Conservation (phyloP, 2,113 vertebrate species). For the Oreochromis aureus region DNA sequence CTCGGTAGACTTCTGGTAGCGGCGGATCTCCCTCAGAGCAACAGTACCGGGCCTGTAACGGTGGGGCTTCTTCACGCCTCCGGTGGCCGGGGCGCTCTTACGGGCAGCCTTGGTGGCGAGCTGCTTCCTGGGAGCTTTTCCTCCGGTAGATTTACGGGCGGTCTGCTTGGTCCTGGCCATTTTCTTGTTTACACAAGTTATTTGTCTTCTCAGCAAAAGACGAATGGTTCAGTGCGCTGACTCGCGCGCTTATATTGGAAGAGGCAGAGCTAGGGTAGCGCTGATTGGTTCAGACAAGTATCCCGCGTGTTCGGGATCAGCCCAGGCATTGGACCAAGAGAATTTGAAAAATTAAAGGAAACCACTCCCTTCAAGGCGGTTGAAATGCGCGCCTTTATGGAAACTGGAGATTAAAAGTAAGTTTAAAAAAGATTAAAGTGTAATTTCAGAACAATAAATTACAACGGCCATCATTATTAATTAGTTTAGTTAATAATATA, state of each 20-base stretch:
- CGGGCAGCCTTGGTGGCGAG: not conserved
- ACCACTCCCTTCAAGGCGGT: not conserved
- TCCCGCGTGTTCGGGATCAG: not conserved
- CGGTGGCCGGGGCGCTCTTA: constrained; percentile 35
- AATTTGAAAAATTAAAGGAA: not conserved
- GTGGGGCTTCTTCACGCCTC: constrained; percentile 2
- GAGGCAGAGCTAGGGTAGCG: not conserved
- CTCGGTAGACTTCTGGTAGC: not conserved
- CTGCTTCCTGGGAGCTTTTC: constrained; percentile 40
- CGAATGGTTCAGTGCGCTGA: rapidly evolving
- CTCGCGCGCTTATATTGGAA: not conserved
- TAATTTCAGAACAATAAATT: not conserved
- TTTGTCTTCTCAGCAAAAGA: not conserved
- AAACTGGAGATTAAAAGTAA: not conserved
- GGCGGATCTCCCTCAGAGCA: not conserved
- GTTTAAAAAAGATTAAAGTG: not conserved
- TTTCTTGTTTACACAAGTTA: rapidly evolving
- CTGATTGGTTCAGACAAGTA: not conserved
- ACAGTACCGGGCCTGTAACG: not conserved
- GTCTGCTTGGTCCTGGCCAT: constrained; percentile 48
- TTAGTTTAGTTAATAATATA: not conserved
- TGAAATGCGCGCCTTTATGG: not conserved
- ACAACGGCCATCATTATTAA: not conserved
- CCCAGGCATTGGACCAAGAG: not conserved
- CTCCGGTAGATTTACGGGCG: constrained; percentile 37